Base-by-base conservation (phyloP, 2,113 vertebrate genomes). In the Chionomys nivalis region DNA sequence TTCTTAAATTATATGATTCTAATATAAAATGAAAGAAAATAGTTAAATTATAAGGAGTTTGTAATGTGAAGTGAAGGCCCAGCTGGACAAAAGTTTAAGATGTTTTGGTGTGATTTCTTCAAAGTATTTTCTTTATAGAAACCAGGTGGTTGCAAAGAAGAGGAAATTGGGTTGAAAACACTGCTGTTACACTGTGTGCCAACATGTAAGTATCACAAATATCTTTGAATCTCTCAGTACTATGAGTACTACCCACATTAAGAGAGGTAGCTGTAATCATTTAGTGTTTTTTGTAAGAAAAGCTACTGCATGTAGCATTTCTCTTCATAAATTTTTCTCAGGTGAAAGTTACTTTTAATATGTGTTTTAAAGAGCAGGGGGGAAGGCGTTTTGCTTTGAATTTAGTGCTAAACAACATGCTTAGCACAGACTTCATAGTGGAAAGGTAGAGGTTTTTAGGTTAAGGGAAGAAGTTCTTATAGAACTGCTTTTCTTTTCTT, bases 1-100 rank as follows among this genome's bases (percentile, higher is more conserved):
- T 94, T 61, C 26, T 96, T 97, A 95, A 98, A 94, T 96, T 97
- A 76, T 94, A 52, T 87, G 49, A 94, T 96, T 97, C 97, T 97
- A 98, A 97, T 96, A 68, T 47, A 96, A 97, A 0, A 1, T 97
- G 91, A 97, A 77, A 96, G 91, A 96, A 98, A 97, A 97, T 92
- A 49, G 31, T 91, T 98, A 95, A 94, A 96, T 72, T 85, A 81
- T 96, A 92, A 87, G 77, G 79, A 93, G 66, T 94, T 97, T 72
- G 28, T 98, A 98, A 97, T 95, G 94, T n/a, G 21, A 96, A 96
- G 42, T 21, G 24, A 98, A 87, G 44, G 55, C 42, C 81, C 33
- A 24, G 61, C 44, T 93, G 97, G 26, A 58, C 58, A 89, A 93
- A 91, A 76, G 36, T 95, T 90, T 89, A 36, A 72, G 63, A 42